Base-by-base conservation (phyloP, 1,140 invertebrate species). In the Dendrolimus punctatus region DNA sequence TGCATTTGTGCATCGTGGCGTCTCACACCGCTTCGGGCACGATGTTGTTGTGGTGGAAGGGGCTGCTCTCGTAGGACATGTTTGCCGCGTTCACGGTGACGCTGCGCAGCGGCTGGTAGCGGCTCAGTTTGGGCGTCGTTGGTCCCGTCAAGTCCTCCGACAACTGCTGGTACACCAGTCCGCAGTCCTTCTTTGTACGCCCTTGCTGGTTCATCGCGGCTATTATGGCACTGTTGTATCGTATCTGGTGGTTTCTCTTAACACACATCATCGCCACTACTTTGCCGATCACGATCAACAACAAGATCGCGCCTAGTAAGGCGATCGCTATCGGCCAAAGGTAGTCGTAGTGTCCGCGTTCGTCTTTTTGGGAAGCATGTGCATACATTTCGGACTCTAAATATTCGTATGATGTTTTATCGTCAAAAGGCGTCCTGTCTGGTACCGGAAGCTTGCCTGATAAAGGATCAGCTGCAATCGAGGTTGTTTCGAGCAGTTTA, bases 31-130 rank as follows among this genome's bases (percentile, higher is more conserved):
- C 89, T 64, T 91, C 90, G 48, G 90, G 90, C 53, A 91, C 90
- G 55, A 91, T 90, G 69, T 91, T 90, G 64, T 87, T 89, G 72
- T 91, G 90, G 61, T 91, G 90, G 80, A 91, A 91, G 36, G 90
- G 89, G 73, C 90, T 91, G 69, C 89, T 90, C 40, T 90, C 89
- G 57, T 91, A 91, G 44, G 89, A 90, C 72, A 85, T 71, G 64
- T 84, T 83, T 55, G 88, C 88, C 39, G 88, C 87, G 8, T 89
- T 85, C 52, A 90, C 89, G 6, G 89, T 87, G 73, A 68, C 89
- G 76, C 48, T 89, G 59, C 73, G 78, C 36, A 86, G 59, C 62
- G 88, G 88, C 53, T 80, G 77, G 63, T 90, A 89, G 74, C 88
- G 88, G 77, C 82, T 89, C 50, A 90, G 77, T 62, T 89, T 90